Evolutionary conservation across 2,797 vertebrate genomes (phyloP).

Genomic region (Columba guinea): DNA sequence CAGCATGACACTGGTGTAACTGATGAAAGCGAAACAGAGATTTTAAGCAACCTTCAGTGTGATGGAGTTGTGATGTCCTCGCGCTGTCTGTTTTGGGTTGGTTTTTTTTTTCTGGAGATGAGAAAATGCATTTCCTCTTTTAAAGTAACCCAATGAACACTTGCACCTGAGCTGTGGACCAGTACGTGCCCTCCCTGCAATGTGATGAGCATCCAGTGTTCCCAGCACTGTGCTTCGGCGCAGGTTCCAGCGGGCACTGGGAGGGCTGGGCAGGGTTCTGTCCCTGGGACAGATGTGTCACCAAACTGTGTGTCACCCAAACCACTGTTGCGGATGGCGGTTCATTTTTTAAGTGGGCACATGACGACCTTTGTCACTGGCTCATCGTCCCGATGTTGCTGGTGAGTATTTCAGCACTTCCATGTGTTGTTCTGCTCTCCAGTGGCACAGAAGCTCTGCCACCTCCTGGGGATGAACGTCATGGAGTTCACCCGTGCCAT

Average conservation of each 20-base stretch:
- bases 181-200: not conserved
- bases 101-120: not conserved
- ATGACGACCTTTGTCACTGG: not conserved
- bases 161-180: not conserved
- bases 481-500: constrained; percentile 88
- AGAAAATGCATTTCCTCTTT: not conserved
- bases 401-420: not conserved
- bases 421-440: not conserved
- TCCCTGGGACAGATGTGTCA: no score
- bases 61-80: not conserved
- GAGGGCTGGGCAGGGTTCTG: not conserved
- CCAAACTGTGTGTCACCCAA: no score
- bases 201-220: no score
- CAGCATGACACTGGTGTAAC: not conserved
- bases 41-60: no score
- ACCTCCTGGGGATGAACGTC: constrained; percentile 86
- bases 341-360: not conserved
- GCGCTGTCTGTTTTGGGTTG: no score
- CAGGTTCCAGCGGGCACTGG: no score
- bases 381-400: not conserved
- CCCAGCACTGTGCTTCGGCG: no score
- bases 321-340: rapidly evolving
- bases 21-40: rapidly evolving
- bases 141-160: rapidly evolving
- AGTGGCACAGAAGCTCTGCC: constrained; percentile 96